These are phyloP conservation scores for Zaprionus taronus DNA, from an alignment of 1,140 invertebrate genomes.

Conservation along the genomic window DNA sequence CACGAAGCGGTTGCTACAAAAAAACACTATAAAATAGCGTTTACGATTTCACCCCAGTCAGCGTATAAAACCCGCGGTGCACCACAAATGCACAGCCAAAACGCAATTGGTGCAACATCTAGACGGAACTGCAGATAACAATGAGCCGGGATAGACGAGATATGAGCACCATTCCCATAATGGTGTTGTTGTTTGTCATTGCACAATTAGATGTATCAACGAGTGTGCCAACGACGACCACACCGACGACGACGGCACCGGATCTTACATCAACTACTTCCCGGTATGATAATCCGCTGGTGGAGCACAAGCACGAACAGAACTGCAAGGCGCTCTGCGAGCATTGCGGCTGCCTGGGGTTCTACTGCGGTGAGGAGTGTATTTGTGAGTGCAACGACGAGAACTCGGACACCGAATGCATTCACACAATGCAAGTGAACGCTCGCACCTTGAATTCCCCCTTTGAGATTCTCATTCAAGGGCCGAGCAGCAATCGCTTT, in stretches of 20 bases:
- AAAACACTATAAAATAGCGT: conserved; percentile 43
- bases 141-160: conserved; percentile 48
- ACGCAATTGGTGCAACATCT: conserved; percentile 31
- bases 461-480: conserved; percentile 80
- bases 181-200: conserved; percentile 40
- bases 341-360: conserved; percentile 78
- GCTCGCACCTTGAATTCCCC: conserved; percentile 62
- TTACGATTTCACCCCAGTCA: conserved; percentile 73
- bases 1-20: conserved; percentile 58
- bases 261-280: conserved; percentile 17
- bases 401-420: conserved; percentile 75
- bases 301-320: conserved; percentile 58
- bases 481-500: conserved; percentile 74
- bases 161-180: conserved; percentile 33
- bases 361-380: conserved; percentile 84
- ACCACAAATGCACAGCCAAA: conserved; percentile 45
- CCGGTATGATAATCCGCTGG: conserved; percentile 49
- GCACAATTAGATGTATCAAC: conserved; percentile 33
- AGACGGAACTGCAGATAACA: conserved; percentile 37
- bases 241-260: conserved; percentile 1
- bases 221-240: conserved; percentile 8
- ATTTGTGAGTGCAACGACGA: conserved; percentile 82
- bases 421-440: conserved; percentile 72
- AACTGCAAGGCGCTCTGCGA: conserved; percentile 80
- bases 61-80: conserved; percentile 64